Percentiles rank a stretch among this genome's conserved stretches.
Evolutionary conservation across 2,797 vertebrate species (phyloP).

Genomic region (Pangasius krempfi): DNA sequence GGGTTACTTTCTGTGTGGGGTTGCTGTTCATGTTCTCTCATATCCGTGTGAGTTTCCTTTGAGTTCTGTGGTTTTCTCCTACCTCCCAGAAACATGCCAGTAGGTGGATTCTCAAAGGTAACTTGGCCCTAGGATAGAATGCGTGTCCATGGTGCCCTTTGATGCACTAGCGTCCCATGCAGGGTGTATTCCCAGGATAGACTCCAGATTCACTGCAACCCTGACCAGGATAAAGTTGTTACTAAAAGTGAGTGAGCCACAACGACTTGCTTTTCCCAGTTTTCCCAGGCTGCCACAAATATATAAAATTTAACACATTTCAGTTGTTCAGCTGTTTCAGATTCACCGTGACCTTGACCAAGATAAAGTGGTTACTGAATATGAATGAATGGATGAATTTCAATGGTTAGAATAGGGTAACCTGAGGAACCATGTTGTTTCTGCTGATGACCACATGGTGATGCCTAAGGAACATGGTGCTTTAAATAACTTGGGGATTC

Average conservation of each 20-base stretch:
- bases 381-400: background rate
- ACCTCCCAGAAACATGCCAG: background rate
- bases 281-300: background rate
- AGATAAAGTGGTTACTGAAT: background rate
- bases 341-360: background rate
- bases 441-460: background rate
- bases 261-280: background rate
- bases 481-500: background rate
- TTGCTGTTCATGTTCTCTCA: background rate
- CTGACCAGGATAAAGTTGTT: background rate
- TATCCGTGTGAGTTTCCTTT: background rate
- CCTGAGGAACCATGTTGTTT: background rate
- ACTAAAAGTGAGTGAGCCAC: background rate
- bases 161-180: background rate
- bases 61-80: background rate
- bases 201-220: background rate
- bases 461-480: background rate
- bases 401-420: background rate
- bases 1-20: background rate
- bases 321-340: background rate
- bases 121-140: background rate
- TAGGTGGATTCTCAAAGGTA: background rate
- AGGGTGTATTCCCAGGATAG: background rate
- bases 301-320: no score
- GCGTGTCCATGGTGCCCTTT: background rate